Evolutionary conservation across 2,888 invertebrate genomes (phyloP).

Genomic region (Torymus tubicola): DNA sequence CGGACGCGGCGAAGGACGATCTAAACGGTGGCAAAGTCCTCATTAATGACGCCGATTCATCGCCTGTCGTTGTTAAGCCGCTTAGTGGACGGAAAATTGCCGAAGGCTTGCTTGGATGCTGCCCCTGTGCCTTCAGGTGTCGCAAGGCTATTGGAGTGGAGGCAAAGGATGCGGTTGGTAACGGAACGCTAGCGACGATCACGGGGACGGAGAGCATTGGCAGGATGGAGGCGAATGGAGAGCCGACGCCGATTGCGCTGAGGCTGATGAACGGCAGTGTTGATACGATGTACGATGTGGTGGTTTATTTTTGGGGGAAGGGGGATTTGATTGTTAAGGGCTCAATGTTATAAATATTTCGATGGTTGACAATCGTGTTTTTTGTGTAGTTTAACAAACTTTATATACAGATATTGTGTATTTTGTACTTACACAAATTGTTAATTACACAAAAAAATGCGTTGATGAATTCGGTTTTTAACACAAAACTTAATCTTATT

Average conservation of each 20-base stretch:
- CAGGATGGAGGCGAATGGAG: slow-evolving; percentile 36
- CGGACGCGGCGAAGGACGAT: slow-evolving; percentile 64
- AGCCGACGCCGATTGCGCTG: slow-evolving; percentile 70
- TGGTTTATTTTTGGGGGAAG: not conserved
- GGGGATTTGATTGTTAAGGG: not conserved
- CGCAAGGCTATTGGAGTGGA: slow-evolving; percentile 68
- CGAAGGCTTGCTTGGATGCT: slow-evolving; percentile 69
- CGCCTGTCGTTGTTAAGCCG: slow-evolving; percentile 24
- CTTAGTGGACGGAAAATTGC: slow-evolving; percentile 62
- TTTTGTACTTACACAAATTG: too few relatives aligned
- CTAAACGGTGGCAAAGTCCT: slow-evolving; percentile 56
- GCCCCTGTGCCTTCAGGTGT: slow-evolving; percentile 72
- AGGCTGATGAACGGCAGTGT: slow-evolving; percentile 62
- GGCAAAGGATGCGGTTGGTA: slow-evolving; percentile 48
- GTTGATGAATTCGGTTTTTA: too few relatives aligned
- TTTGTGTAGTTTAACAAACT: too few relatives aligned
- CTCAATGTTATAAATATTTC: too few relatives aligned
- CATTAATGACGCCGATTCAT: slow-evolving; percentile 50
- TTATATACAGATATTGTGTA: too few relatives aligned
- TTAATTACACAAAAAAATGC: too few relatives aligned
- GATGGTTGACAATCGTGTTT: too few relatives aligned
- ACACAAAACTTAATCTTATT: too few relatives aligned
- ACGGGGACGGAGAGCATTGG: slow-evolving; percentile 52
- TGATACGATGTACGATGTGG: slow-evolving; percentile 32
- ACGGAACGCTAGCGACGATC: not conserved